Base-by-base conservation (phyloP, 2,113 vertebrate species). In the Cygnus buccinator region DNA sequence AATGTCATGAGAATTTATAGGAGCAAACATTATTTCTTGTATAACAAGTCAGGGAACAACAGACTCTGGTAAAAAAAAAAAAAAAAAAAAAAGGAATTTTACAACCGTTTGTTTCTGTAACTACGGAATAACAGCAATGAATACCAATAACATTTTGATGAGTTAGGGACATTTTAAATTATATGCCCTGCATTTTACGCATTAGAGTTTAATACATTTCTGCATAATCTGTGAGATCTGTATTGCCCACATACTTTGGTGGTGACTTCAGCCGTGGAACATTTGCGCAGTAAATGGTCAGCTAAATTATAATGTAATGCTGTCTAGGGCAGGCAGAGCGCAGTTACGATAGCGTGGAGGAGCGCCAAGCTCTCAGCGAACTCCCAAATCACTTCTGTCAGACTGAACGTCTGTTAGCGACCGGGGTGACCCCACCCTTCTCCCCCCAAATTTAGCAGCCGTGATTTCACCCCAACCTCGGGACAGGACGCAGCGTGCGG, bases 101-200 rank as follows among this genome's bases (percentile, higher is more conserved):
- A 90, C 61, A 89, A 11, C 28, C 7, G 9, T 33, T 63, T 83
- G 85, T 61, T 90, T 91, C 88, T 83, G 7, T 80, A 82, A 82
- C 71, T 15, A 52, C 9, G 0, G 29, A 62, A 57, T 15, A 70
- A 70, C 80, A 92, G 31, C 0, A 0, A 15, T 1, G 1, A 72
- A 76, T 5, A 62, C 35, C 50, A 62, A 16, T 25, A 65, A 21
- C 1, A 0, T 20, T 75, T 19, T 8, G 80, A 44, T 33, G 35
- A 54, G 48, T 15, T 82, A 25, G 37, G 55, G 33, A 22, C 58
- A 63, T 46, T 26, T 65, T 39, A 43, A 50, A 63, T 3, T 2
- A 21, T 3, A 2, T 31, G 58, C 41, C 46, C 65, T 11, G 78
- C 46, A 7, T 48, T 89, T 61, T 77, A 65, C 9, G 0, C 18